phyloP scores from a whole-genome alignment of 2,888 invertebrate genomes.

The Syrista parreyssii region DNA sequence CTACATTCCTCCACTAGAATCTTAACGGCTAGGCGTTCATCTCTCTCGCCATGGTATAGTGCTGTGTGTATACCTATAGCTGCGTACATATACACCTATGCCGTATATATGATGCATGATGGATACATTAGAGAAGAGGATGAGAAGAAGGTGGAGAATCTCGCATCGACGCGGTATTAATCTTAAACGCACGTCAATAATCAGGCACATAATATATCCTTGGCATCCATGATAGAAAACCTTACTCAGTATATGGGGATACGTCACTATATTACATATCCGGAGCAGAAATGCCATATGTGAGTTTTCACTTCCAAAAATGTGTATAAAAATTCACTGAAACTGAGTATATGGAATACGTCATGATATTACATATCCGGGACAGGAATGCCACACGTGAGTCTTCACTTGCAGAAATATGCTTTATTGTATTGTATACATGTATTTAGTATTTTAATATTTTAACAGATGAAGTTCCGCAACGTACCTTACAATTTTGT shows the following conservation, averaged over 20 bases:
- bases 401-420: background rate
- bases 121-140: background rate
- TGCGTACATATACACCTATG: background rate
- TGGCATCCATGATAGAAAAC: background rate
- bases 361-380: background rate
- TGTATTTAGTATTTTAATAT: background rate
- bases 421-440: background rate
- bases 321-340: too few species aligned
- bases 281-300: too few species aligned
- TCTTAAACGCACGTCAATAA: conserved; percentile 32
- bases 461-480: too few species aligned
- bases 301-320: too few species aligned
- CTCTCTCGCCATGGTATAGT: background rate
- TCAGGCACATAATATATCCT: conserved; percentile 18
- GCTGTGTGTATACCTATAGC: background rate
- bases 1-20: background rate
- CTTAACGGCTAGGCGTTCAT: background rate
- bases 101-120: background rate
- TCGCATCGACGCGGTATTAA: conserved; percentile 21
- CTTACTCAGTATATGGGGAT: too few species aligned
- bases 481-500: too few species aligned
- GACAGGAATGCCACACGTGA: background rate
- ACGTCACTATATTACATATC: too few species aligned
- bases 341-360: background rate
- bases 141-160: background rate